Evolutionary conservation across 2,797 vertebrate species (phyloP), one percentile per base, ranked within the genome.

Genomic region (Dallia pectoralis): DNA sequence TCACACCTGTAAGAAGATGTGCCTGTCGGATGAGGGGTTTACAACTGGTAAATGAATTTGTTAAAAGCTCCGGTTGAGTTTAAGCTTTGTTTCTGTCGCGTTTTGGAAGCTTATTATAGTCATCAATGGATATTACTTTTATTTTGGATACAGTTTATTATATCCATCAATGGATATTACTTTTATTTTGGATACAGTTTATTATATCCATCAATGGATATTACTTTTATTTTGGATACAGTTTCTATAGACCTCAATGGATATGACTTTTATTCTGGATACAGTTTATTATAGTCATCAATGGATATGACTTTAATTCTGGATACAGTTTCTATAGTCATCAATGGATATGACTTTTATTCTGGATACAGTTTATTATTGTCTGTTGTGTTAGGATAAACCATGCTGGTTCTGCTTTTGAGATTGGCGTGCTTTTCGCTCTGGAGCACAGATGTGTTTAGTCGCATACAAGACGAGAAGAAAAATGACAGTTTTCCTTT

Each of bases 381-480:
- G 9, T 63, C 8, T 56, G 15, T n/a, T 36, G 5, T 74, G 67
- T 77, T 87, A 77, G 68, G 74, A 62, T 32, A 47, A 30, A 68
- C 66, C 74, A 73, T 73, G 71, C 49, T 81, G 79, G 74, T 71
- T 56, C 71, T 68, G 2, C 14, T 75, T 16, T 72, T 77, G 1
- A 67, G 73, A 68, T 59, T 87, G 0, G 65, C 88, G 70, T 87
- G 67, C 47, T 1, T 86, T 79, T 84, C 85, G 79, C 74, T 89
- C 66, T 88, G 87, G 76, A 69, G 78, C 71, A 80, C 84, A 53
- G 82, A 81, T 70, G 69, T 67, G 1, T 72, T 75, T 0, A 33
- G 29, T 78, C 80, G 79, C 5, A 63, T 78, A 59, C 71, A 51
- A 53, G 32, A 62, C 72, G 44, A 61, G 9, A 48, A 74, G 62